phyloP scores from a whole-genome alignment of 2,797 vertebrate genomes.

The Acrossocheilus fasciatus region DNA sequence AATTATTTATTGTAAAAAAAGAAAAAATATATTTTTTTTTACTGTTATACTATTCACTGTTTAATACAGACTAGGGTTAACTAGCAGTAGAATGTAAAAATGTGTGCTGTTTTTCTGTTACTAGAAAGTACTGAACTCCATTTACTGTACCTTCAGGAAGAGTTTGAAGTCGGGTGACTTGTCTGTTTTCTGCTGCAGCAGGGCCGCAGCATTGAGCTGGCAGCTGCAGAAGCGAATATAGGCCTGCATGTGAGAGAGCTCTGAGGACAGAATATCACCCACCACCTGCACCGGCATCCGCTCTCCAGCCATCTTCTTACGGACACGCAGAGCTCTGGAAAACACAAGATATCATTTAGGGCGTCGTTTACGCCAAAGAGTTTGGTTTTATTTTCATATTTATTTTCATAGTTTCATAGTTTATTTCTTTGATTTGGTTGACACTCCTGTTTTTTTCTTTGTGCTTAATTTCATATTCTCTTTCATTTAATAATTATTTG shows the following conservation, averaged over 20 bases:
- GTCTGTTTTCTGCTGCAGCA: constrained; percentile 91
- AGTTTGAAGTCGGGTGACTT: constrained; percentile 90
- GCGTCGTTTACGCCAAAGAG: no score
- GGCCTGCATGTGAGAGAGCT: constrained; percentile 95
- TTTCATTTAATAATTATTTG: no score
- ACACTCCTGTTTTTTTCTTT: no score
- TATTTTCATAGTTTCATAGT: no score
- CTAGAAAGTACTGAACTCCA: neutral
- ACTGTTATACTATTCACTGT: neutral
- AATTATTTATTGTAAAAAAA: neutral
- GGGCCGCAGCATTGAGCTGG: constrained; percentile 88
- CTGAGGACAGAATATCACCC: constrained; percentile 88
- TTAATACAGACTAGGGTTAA: neutral
- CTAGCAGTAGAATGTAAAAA: neutral
- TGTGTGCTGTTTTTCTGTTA: neutral
- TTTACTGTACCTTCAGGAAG: constrained; percentile 87
- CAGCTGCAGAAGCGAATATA: constrained; percentile 97
- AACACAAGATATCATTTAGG: neutral
- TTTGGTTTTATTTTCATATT: no score
- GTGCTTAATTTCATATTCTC: no score
- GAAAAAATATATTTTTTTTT: neutral
- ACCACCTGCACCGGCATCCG: constrained; percentile 93
- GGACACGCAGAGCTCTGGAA: constrained; percentile 85
- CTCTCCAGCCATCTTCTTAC: constrained; percentile 91
- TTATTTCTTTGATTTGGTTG: no score